Percentiles rank a stretch among this genome's conserved stretches.
Evolutionary conservation across 2,888 invertebrate genomes (phyloP).

Genomic region (Unio delphinus): DNA sequence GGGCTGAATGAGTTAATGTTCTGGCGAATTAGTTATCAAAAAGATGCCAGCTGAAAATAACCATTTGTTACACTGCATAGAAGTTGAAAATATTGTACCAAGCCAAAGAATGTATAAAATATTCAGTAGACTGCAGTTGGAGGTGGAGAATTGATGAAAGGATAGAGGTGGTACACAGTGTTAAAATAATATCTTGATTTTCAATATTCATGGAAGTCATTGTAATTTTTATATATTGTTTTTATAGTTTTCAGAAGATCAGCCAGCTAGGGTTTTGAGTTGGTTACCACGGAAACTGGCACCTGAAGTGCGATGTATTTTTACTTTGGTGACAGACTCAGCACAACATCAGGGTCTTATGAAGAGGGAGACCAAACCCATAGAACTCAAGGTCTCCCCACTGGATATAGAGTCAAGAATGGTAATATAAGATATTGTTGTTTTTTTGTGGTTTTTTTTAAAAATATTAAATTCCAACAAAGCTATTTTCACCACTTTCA

Average conservation of each 20-base stretch:
- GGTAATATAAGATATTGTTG: slow-evolving; percentile 34
- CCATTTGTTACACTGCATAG: too few species aligned
- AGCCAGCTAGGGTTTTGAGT: slow-evolving; percentile 64
- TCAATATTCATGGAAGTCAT: too few species aligned
- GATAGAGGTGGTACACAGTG: too few species aligned
- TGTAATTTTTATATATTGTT: slow-evolving; percentile 3
- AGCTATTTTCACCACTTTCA: neutral
- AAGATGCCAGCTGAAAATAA: too few species aligned
- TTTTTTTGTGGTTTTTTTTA: neutral
- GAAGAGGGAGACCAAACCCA: slow-evolving; percentile 63
- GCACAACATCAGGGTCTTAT: slow-evolving; percentile 59
- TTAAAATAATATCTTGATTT: too few species aligned
- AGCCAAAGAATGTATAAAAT: too few species aligned
- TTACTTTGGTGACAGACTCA: slow-evolving; percentile 63
- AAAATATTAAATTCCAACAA: neutral
- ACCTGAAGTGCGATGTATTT: slow-evolving; percentile 65
- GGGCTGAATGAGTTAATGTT: too few species aligned
- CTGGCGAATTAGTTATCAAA: too few species aligned
- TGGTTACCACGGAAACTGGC: slow-evolving; percentile 69
- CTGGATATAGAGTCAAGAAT: slow-evolving; percentile 57
- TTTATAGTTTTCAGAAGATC: slow-evolving; percentile 64
- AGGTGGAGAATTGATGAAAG: too few species aligned
- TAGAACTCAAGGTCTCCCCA: slow-evolving; percentile 57
- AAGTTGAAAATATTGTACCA: too few species aligned
- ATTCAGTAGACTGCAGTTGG: too few species aligned